Percentiles rank a stretch among this genome's conserved stretches.
Evolutionary conservation across 2,797 vertebrate genomes (phyloP).

Genomic region (Danio choprae): DNA sequence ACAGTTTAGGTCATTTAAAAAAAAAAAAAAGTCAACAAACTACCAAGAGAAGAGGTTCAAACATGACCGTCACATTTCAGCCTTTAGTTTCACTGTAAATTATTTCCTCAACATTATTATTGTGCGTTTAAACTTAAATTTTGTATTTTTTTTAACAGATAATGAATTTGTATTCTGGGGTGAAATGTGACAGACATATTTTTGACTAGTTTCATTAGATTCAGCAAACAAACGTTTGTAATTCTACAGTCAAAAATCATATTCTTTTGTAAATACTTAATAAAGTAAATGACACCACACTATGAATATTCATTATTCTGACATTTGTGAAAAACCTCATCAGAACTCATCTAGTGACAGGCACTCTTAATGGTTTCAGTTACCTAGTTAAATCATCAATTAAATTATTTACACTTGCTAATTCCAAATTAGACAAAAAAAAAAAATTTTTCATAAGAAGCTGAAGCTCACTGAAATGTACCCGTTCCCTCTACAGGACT

Average conservation of each 20-base stretch:
- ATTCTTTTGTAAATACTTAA: background rate
- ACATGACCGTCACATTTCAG: background rate
- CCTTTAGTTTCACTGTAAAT: background rate
- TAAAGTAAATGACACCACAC: background rate
- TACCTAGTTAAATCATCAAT: conserved; percentile 18
- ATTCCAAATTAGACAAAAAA: background rate
- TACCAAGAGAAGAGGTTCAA: background rate
- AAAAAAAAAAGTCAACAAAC: no score
- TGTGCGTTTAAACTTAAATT: background rate
- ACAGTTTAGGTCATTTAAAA: background rate
- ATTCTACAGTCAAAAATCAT: background rate
- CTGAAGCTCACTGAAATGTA: conserved; percentile 42
- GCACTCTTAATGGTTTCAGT: conserved; percentile 5
- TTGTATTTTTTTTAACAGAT: no score
- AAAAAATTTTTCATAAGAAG: background rate
- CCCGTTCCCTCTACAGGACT: conserved; percentile 27
- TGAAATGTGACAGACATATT: background rate
- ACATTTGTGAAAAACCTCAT: conserved; percentile 34
- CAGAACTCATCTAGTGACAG: conserved; percentile 18
- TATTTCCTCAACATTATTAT: background rate
- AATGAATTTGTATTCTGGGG: background rate
- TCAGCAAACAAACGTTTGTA: background rate
- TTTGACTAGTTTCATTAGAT: background rate
- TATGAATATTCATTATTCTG: background rate
- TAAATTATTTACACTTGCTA: background rate